Percentiles rank a stretch among this genome's conserved stretches.
Evolutionary conservation across 2,113 vertebrate genomes (phyloP).

Genomic region (Callithrix jacchus): DNA sequence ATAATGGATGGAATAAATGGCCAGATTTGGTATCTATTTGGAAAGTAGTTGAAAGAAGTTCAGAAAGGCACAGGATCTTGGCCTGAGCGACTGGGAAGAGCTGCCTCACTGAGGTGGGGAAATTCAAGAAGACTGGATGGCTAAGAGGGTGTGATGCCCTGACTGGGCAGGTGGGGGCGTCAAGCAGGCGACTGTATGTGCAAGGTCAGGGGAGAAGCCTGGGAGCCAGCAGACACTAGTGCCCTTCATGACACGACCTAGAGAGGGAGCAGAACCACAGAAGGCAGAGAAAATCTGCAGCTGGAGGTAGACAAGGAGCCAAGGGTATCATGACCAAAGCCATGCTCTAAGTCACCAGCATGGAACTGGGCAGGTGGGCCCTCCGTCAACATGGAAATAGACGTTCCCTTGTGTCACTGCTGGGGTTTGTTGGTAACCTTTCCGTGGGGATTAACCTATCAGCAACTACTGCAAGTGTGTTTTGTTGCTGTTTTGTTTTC

Average conservation of each 20-base stretch:
- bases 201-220: neutral
- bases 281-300: neutral
- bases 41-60: neutral
- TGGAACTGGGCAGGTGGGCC: neutral
- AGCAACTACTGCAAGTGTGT: neutral
- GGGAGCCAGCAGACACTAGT: too few species aligned
- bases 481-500: neutral
- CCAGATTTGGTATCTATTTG: neutral
- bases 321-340: neutral
- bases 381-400: too few species aligned
- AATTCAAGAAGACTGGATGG: neutral
- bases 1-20: neutral
- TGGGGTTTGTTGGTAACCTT: too few species aligned
- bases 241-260: neutral
- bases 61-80: neutral
- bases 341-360: neutral
- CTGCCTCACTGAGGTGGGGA: neutral
- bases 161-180: neutral
- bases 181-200: neutral
- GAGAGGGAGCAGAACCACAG: neutral
- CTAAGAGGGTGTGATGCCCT: neutral
- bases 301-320: neutral
- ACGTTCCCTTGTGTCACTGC: neutral
- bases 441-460: neutral
- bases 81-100: neutral